Conservation (phyloP, 2,797 vertebrate species). For the Pangasius krempfi region DNA sequence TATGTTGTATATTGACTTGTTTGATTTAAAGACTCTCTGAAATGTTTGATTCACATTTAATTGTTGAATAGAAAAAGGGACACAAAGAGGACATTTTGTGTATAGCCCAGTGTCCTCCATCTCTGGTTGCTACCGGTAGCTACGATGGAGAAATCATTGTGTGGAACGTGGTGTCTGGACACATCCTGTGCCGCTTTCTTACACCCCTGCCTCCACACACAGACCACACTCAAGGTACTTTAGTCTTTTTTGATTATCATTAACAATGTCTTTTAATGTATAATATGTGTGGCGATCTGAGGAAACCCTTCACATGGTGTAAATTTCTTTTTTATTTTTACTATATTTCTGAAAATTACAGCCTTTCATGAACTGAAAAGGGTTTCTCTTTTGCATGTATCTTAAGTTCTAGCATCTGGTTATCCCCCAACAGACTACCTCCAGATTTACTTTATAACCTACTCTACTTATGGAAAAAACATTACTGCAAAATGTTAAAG, state of each 20-base stretch:
- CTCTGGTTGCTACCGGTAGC: slow-evolving; percentile 76
- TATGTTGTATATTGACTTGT: not conserved
- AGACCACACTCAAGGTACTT: slow-evolving; percentile 56
- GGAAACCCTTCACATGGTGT: slow-evolving; percentile 41
- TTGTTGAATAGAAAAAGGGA: slow-evolving; percentile 59
- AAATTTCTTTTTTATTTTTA: not conserved
- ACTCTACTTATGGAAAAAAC: not conserved
- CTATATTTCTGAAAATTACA: not conserved
- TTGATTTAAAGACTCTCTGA: not conserved
- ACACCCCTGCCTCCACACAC: slow-evolving; percentile 53
- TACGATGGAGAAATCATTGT: slow-evolving; percentile 77
- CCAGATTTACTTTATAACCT: not conserved
- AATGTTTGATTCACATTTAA: slow-evolving; percentile 55
- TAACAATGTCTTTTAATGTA: not conserved
- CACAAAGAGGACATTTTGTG: slow-evolving; percentile 77
- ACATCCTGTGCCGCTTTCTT: slow-evolving; percentile 67
- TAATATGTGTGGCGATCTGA: slow-evolving; percentile 50
- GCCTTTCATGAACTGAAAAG: not conserved
- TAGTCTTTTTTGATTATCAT: not conserved
- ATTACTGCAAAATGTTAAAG: not conserved
- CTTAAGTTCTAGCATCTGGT: not conserved
- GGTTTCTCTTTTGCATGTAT: not conserved
- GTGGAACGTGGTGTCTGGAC: slow-evolving; percentile 77
- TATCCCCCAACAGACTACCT: not conserved
- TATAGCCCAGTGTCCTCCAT: slow-evolving; percentile 72